Conservation (phyloP, 2,888 invertebrate species). For the Spodoptera picta region DNA sequence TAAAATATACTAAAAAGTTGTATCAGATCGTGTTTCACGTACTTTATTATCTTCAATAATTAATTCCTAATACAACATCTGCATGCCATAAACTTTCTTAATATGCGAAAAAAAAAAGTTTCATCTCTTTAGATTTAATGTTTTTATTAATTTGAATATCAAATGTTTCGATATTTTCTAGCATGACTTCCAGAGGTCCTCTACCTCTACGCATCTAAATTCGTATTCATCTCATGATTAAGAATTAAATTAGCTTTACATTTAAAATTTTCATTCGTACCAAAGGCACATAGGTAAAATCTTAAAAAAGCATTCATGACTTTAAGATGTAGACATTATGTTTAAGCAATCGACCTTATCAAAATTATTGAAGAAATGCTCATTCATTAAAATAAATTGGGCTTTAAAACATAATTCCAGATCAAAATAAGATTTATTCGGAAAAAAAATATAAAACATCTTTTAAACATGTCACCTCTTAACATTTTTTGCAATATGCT, state of each 20-base stretch:
- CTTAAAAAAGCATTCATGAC: conserved; percentile 9
- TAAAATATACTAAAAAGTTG: not conserved
- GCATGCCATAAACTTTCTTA: too few species aligned
- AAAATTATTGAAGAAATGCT: not conserved
- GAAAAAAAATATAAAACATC: too few species aligned
- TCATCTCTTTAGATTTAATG: not conserved
- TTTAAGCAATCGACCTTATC: not conserved
- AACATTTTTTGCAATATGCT: too few species aligned
- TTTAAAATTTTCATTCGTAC: conserved; percentile 19
- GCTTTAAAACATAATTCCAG: conserved; percentile 1
- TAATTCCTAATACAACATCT: not conserved
- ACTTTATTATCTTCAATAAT: not conserved
- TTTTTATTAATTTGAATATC: conserved; percentile 6
- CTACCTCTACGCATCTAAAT: conserved; percentile 18
- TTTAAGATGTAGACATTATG: conserved; percentile 19
- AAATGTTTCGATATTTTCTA: conserved; percentile 29
- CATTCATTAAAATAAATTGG: not conserved
- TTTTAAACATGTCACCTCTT: too few species aligned
- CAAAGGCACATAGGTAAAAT: conserved; percentile 20
- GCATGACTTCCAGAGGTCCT: conserved; percentile 16
- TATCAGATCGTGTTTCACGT: conserved; percentile 6
- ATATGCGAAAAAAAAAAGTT: not conserved
- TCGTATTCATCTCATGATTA: conserved; percentile 12
- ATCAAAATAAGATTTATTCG: not conserved
- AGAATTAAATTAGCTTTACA: conserved; percentile 27